Conservation (phyloP, 2,888 invertebrate species). For the Boloria euphrosyne region DNA sequence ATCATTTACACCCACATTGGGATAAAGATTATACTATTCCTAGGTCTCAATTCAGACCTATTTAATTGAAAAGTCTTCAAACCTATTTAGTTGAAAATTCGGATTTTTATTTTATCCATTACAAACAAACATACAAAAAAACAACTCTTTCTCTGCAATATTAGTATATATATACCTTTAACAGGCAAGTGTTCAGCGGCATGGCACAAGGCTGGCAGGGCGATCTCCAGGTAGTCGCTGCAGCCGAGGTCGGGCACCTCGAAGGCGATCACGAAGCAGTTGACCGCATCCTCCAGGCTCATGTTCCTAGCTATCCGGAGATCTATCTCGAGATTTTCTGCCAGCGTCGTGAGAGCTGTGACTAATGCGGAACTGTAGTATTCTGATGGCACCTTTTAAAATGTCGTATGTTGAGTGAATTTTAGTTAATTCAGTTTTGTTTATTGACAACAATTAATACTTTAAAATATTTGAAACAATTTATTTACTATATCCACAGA, state of each 20-base stretch:
- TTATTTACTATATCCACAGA: background rate
- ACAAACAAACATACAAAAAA: too few species aligned
- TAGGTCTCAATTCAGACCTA: too few species aligned
- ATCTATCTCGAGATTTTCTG: conserved; percentile 88
- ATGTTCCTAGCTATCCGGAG: conserved; percentile 81
- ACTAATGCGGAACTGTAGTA: conserved; percentile 85
- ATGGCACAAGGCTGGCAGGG: conserved; percentile 89
- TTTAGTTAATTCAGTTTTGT: too few species aligned
- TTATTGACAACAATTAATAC: too few species aligned
- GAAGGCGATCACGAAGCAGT: conserved; percentile 87
- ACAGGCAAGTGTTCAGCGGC: conserved; percentile 89
- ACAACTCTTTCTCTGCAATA: too few species aligned
- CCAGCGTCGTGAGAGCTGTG: conserved; percentile 87
- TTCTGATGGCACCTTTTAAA: conserved; percentile 69
- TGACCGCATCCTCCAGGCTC: conserved; percentile 81
- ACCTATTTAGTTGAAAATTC: too few species aligned
- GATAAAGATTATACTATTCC: too few species aligned
- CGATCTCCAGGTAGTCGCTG: conserved; percentile 91
- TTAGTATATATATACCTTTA: conserved; percentile 58
- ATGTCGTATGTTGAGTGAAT: background rate
- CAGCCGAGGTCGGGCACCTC: conserved; percentile 89
- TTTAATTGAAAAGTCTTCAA: too few species aligned
- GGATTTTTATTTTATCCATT: too few species aligned
- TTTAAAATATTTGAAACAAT: too few species aligned
- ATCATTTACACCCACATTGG: too few species aligned